Percentiles rank a stretch among this genome's conserved stretches.
Evolutionary conservation across 2,113 vertebrate genomes (phyloP).

Genomic region (Sturnira hondurensis): DNA sequence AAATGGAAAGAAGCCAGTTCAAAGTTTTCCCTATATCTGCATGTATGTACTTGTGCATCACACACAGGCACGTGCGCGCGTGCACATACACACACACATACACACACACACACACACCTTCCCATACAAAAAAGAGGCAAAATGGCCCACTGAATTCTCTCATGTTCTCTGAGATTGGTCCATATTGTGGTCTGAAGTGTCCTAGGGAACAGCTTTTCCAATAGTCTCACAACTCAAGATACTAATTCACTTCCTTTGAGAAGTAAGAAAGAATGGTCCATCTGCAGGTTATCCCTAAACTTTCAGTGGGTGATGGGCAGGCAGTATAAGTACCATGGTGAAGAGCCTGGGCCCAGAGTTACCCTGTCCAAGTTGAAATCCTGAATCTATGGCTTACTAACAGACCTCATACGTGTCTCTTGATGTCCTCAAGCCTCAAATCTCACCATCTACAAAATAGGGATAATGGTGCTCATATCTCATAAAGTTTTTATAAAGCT

Average conservation of each 20-base stretch:
- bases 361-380: constrained; percentile 26
- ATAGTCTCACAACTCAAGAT: neutral
- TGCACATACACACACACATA: neutral
- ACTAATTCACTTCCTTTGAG: constrained; percentile 21
- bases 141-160: neutral
- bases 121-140: neutral
- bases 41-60: neutral
- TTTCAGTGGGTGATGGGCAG: neutral
- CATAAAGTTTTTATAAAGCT: neutral
- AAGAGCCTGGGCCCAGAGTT: neutral
- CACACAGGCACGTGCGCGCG: too few species aligned
- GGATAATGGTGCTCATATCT: neutral
- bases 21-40: constrained; percentile 6
- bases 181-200: neutral
- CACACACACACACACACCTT: neutral
- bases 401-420: neutral
- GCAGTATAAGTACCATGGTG: neutral
- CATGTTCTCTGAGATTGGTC: neutral
- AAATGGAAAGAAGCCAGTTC: constrained; percentile 19
- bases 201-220: neutral
- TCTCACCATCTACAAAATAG: constrained; percentile 13
- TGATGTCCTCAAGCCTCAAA: neutral
- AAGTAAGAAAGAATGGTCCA: neutral
- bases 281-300: neutral
- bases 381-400: neutral